These are phyloP conservation scores for Zelostemma sp. DNA, from an alignment of 1,140 invertebrate genomes.

Conservation along the genomic window DNA sequence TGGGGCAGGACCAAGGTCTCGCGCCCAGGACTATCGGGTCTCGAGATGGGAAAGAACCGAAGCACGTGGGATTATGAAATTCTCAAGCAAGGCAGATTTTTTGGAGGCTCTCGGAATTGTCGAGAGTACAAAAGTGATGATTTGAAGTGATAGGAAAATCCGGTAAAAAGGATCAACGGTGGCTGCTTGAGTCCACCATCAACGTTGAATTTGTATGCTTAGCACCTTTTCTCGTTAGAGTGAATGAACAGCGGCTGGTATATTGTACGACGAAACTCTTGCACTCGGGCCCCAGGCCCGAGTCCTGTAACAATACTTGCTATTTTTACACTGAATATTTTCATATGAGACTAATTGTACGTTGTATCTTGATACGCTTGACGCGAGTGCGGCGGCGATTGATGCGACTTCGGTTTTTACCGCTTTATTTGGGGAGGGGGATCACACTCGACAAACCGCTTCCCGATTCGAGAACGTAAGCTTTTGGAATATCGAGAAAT, in stretches of 20 bases:
- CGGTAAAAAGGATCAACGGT: no score
- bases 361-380: constrained; percentile 40
- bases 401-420: constrained; percentile 31
- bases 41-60: constrained; percentile 13
- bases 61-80: constrained; percentile 5
- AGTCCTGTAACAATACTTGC: constrained; percentile 56
- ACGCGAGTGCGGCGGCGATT: constrained; percentile 38
- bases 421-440: constrained; percentile 11
- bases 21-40: constrained; percentile 18
- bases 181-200: no score
- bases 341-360: constrained; percentile 53
- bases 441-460: neutral
- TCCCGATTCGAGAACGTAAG: neutral
- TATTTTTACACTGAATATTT: constrained; percentile 68
- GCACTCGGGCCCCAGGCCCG: constrained; percentile 24
- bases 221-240: constrained; percentile 8
- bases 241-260: constrained; percentile 12
- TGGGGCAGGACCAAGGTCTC: constrained; percentile 17
- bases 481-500: neutral
- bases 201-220: constrained; percentile 2
- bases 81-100: neutral
- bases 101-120: neutral
- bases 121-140: neutral
- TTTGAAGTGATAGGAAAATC: neutral
- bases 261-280: constrained; percentile 24